Percentiles rank a stretch among this genome's conserved stretches.
phyloP scores from a whole-genome alignment of 2,888 invertebrate genomes.

The Megalurothrips usitatus region DNA sequence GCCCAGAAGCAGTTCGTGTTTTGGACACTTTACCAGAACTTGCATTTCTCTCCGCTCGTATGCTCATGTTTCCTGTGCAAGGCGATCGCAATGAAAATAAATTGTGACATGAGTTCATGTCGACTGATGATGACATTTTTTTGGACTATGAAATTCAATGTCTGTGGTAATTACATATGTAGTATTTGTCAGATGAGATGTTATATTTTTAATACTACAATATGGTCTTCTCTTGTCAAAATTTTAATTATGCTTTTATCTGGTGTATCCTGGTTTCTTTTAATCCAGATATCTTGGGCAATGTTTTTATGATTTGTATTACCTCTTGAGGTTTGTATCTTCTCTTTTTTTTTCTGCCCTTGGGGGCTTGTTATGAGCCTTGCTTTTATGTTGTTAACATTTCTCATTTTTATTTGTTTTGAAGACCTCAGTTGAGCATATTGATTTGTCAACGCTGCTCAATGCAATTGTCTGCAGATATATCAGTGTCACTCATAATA shows the following conservation, averaged over 20 bases:
- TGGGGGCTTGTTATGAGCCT: too few species aligned
- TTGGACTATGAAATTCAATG: too few species aligned
- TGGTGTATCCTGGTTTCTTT: neutral
- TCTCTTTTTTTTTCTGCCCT: neutral
- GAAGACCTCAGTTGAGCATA: too few species aligned
- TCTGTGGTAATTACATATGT: too few species aligned
- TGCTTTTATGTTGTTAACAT: too few species aligned
- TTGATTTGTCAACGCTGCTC: too few species aligned
- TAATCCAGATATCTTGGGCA: neutral
- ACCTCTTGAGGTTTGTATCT: neutral
- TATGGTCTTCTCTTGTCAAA: neutral
- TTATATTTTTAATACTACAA: neutral
- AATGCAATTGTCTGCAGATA: too few species aligned
- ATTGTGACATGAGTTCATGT: neutral
- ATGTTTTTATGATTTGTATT: neutral
- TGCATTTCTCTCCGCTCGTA: constrained; percentile 13
- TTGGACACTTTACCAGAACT: constrained; percentile 12
- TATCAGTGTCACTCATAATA: too few species aligned
- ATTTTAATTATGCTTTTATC: neutral
- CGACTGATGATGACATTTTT: too few species aligned
- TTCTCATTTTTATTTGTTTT: too few species aligned
- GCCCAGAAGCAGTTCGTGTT: constrained; percentile 11
- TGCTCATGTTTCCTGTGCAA: constrained; percentile 2
- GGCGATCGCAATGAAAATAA: constrained; percentile 12
- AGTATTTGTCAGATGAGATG: neutral